Evolutionary conservation across 2,888 invertebrate genomes (phyloP).

Genomic region (Crossocerus cetratus): DNA sequence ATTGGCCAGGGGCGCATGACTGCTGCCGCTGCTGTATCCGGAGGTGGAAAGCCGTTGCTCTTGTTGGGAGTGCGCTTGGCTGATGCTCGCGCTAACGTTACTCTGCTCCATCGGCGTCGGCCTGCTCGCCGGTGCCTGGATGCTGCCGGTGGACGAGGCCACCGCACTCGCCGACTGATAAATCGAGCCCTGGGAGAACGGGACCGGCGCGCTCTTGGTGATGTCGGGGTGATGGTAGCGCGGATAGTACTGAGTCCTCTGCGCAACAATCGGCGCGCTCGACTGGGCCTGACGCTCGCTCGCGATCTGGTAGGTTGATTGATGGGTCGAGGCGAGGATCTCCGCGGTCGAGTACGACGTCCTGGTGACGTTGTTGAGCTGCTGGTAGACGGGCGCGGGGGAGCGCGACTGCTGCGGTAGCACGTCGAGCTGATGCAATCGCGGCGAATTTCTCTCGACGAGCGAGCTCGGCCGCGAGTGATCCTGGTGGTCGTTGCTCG

Average conservation of each 20-base stretch:
- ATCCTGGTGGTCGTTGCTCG: conserved; percentile 39
- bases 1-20: conserved; percentile 7
- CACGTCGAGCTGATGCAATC: conserved; percentile 62
- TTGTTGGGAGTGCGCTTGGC: conserved; percentile 49
- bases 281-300: conserved; percentile 49
- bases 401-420: conserved; percentile 62
- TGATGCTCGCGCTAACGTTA: conserved; percentile 14
- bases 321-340: conserved; percentile 58
- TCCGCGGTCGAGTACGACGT: conserved; percentile 62
- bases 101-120: conserved; percentile 59
- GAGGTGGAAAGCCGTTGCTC: conserved; percentile 58
- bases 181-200: conserved; percentile 66
- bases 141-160: conserved; percentile 69
- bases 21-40: conserved; percentile 36
- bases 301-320: conserved; percentile 57
- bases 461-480: conserved; percentile 22
- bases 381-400: conserved; percentile 69
- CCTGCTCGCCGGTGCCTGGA: conserved; percentile 56
- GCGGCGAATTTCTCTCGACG: conserved; percentile 45
- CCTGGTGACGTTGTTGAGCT: conserved; percentile 65
- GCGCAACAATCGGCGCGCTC: conserved; percentile 56
- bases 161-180: conserved; percentile 70
- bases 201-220: conserved; percentile 71
- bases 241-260: conserved; percentile 72
- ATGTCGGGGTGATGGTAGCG: conserved; percentile 73